phyloP scores from a whole-genome alignment of 2,888 invertebrate species.

The Tromatobia lineatoria region DNA sequence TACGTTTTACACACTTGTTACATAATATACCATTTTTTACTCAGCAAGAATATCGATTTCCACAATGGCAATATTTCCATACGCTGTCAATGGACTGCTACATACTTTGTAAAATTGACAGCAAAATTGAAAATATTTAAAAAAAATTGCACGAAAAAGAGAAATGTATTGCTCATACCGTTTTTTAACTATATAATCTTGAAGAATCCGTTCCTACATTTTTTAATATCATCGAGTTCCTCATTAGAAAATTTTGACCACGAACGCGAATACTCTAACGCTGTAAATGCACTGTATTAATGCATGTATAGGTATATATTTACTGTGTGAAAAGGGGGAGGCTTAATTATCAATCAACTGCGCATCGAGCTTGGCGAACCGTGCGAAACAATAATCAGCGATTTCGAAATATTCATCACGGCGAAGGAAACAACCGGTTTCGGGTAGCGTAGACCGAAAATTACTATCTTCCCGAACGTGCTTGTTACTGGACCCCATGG shows the following conservation, averaged over 20 bases:
- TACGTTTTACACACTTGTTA: too few relatives aligned
- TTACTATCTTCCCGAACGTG: slow-evolving; percentile 58
- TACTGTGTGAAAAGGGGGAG: slow-evolving; percentile 19
- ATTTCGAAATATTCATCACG: slow-evolving; percentile 65
- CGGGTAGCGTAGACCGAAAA: slow-evolving; percentile 66
- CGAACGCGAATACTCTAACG: background rate
- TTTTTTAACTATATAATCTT: background rate
- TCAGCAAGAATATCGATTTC: too few relatives aligned
- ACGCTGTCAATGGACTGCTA: too few relatives aligned
- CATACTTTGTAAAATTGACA: too few relatives aligned
- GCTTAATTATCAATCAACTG: slow-evolving; percentile 53
- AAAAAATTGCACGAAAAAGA: too few relatives aligned
- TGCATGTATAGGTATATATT: slow-evolving; percentile 19
- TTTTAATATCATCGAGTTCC: slow-evolving; percentile 8
- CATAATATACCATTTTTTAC: too few relatives aligned
- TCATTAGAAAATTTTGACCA: slow-evolving; percentile 30
- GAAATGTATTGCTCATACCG: background rate
- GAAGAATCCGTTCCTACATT: background rate
- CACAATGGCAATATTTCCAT: too few relatives aligned
- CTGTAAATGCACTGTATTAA: background rate
- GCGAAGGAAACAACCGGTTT: slow-evolving; percentile 31
- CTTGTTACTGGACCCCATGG: slow-evolving; percentile 40
- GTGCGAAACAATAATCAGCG: slow-evolving; percentile 63
- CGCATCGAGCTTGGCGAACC: slow-evolving; percentile 37
- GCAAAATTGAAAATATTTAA: too few relatives aligned